A percentile compares a stretch with the other conserved stretches of the same genome.
phyloP scores from a whole-genome alignment of 1,140 invertebrate species.

The Cataglyphis hispanica region DNA sequence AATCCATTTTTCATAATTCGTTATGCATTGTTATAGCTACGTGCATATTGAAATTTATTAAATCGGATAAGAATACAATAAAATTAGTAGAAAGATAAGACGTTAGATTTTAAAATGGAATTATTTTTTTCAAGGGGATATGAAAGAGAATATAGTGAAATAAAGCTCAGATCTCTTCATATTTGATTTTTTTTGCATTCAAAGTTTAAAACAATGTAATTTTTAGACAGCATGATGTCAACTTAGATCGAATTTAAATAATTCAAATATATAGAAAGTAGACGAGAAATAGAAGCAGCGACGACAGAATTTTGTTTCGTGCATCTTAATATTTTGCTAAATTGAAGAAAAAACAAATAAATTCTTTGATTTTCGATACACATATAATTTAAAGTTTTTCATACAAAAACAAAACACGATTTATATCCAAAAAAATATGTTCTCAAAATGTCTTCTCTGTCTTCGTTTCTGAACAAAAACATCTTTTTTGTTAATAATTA shows the following conservation, averaged over 20 bases:
- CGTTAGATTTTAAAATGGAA: slow-evolving; percentile 10
- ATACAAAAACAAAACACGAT: no score
- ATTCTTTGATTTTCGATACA: background rate
- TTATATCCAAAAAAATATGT: no score
- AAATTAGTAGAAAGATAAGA: background rate
- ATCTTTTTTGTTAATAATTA: background rate
- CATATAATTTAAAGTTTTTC: no score
- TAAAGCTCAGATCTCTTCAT: background rate
- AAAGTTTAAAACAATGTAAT: background rate
- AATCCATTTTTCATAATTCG: background rate
- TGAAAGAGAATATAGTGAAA: background rate
- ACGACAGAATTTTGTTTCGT: background rate
- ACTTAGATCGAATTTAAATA: slow-evolving; percentile 24
- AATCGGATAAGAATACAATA: background rate
- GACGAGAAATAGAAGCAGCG: background rate
- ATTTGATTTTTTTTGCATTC: background rate
- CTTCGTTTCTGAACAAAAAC: no score
- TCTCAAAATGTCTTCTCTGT: no score
- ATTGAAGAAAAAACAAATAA: background rate
- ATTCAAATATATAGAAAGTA: background rate
- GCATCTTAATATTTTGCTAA: background rate
- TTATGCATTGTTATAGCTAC: background rate
- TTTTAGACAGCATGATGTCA: background rate
- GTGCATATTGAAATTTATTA: background rate
- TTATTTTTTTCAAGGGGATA: background rate